Evolutionary conservation across 2,888 invertebrate species (phyloP).

Genomic region (Pterostichus niger): DNA sequence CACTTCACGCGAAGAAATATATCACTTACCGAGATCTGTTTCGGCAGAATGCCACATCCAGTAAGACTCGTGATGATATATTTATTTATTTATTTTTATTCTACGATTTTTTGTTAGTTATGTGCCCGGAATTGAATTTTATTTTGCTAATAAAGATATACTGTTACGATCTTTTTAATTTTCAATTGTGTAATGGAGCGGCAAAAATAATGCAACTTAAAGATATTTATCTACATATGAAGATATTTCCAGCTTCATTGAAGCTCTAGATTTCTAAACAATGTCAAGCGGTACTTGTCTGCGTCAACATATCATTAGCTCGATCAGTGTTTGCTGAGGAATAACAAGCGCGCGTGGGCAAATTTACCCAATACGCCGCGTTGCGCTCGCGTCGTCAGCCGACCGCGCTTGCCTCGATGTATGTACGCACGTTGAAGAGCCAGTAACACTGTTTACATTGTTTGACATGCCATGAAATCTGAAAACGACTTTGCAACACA

Average conservation of each 20-base stretch:
- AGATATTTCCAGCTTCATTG: not conserved
- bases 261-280: conserved; percentile 9
- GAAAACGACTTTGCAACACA: conserved; percentile 2
- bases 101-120: too few species aligned
- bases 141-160: too few species aligned
- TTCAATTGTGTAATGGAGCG: too few species aligned
- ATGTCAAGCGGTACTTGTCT: conserved; percentile 19
- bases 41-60: too few species aligned
- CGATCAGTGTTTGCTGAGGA: conserved; percentile 22
- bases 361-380: conserved; percentile 31
- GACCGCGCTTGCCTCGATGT: not conserved
- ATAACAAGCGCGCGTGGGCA: conserved; percentile 38
- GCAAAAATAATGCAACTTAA: too few species aligned
- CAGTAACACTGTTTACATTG: conserved; percentile 26
- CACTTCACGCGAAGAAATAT: too few species aligned
- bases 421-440: conserved; percentile 11
- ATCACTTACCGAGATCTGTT: too few species aligned
- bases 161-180: too few species aligned
- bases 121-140: too few species aligned
- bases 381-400: not conserved
- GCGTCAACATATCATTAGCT: conserved; percentile 30
- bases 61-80: too few species aligned
- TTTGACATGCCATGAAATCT: conserved; percentile 28
- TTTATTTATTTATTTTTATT: too few species aligned
- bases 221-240: not conserved